These are phyloP conservation scores for Nysson spinosus DNA, from an alignment of 2,888 invertebrate genomes.

Conservation along the genomic window DNA sequence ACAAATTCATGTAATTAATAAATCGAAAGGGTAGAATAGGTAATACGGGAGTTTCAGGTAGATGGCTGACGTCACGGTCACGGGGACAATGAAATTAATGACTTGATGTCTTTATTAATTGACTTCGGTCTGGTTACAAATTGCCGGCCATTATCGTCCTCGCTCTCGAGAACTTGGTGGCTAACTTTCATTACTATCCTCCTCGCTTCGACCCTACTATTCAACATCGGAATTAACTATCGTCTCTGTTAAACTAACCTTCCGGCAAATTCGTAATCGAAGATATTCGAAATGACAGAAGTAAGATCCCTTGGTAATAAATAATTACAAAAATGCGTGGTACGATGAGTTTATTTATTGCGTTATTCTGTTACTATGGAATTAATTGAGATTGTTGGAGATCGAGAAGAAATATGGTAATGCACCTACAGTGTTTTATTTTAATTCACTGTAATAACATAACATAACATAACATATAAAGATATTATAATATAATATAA, in stretches of 20 bases:
- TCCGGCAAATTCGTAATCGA: too few relatives aligned
- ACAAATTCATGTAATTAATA: conserved; percentile 45
- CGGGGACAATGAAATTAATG: conserved; percentile 67
- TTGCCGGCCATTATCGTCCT: conserved; percentile 58
- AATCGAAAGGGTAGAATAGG: conserved; percentile 6
- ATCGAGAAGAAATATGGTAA: too few relatives aligned
- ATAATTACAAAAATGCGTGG: too few relatives aligned
- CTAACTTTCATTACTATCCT: conserved; percentile 40
- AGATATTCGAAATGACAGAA: too few relatives aligned
- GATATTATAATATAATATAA: too few relatives aligned
- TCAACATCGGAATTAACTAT: conserved; percentile 20
- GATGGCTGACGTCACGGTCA: conserved; percentile 20
- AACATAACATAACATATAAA: too few relatives aligned
- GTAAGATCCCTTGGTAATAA: too few relatives aligned
- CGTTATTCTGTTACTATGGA: too few relatives aligned
- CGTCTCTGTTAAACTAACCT: conserved; percentile 23
- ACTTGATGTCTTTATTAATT: conserved; percentile 68
- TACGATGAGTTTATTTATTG: too few relatives aligned
- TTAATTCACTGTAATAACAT: too few relatives aligned
- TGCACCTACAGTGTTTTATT: too few relatives aligned
- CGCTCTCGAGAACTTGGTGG: conserved; percentile 39
- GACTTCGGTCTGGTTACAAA: conserved; percentile 67
- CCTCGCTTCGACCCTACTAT: conserved; percentile 20
- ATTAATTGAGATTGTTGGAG: too few relatives aligned
- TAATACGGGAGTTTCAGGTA: neutral